A percentile compares a stretch with the other conserved stretches of the same genome.
phyloP scores from a whole-genome alignment of 2,888 invertebrate species.

The Leptinotarsa tumamoca region DNA sequence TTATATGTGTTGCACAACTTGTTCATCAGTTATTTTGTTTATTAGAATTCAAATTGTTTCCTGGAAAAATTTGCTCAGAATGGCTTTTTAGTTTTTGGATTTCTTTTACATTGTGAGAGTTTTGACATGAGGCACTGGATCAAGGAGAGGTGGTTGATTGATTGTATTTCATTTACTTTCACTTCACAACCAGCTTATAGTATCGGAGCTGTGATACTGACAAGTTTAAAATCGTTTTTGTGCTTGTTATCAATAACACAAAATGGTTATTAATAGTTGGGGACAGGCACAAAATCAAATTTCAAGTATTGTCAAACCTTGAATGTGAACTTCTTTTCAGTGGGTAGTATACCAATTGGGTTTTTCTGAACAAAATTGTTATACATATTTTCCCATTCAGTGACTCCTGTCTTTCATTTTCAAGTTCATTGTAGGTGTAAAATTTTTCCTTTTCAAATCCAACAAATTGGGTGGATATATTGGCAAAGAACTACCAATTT shows the following conservation, averaged over 20 bases:
- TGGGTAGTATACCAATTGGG: not conserved
- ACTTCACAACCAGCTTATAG: too few relatives aligned
- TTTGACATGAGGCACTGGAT: not conserved
- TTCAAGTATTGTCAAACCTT: too few relatives aligned
- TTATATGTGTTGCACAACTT: slow-evolving; percentile 1
- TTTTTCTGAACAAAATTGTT: not conserved
- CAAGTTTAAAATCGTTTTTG: too few relatives aligned
- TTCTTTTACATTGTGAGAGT: not conserved
- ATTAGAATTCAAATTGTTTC: not conserved
- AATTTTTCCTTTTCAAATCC: not conserved
- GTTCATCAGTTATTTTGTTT: not conserved
- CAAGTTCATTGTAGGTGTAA: not conserved
- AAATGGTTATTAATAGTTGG: too few relatives aligned
- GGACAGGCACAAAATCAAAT: too few relatives aligned
- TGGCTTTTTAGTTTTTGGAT: not conserved
- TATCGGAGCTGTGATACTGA: too few relatives aligned
- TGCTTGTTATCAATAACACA: too few relatives aligned
- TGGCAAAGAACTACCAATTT: slow-evolving; percentile 17
- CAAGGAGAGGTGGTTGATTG: too few relatives aligned
- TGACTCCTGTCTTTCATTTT: not conserved
- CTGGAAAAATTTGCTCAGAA: not conserved
- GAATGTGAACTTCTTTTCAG: not conserved
- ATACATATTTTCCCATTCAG: not conserved
- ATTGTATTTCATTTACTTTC: too few relatives aligned
- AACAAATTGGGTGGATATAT: slow-evolving; percentile 15